Evolutionary conservation across 53 echinoderm and acorn worm genomes (phyloP).

Genomic region (Crossaster papposus): DNA sequence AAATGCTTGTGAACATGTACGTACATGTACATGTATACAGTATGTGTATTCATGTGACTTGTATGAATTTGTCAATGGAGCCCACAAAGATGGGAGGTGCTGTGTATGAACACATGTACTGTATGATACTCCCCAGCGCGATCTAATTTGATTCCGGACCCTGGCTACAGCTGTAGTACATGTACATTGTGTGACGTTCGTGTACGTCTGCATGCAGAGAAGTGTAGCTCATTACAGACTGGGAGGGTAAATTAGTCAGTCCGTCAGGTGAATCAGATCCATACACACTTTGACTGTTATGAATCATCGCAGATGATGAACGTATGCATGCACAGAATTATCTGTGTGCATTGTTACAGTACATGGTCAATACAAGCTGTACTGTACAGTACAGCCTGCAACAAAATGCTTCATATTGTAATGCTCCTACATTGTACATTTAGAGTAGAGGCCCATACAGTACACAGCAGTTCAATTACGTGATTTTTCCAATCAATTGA

Average conservation of each 20-base stretch:
- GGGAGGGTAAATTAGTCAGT: neutral
- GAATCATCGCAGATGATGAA: conserved; percentile 5
- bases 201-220: neutral
- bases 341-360: neutral
- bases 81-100: too few species aligned
- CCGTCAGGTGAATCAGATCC: conserved; percentile 8
- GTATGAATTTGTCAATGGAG: neutral
- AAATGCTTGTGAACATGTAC: too few species aligned
- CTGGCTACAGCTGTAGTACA: neutral
- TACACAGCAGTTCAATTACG: too few species aligned
- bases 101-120: too few species aligned
- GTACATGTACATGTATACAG: conserved; percentile 3
- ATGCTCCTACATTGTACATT: too few species aligned
- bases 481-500: too few species aligned
- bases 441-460: too few species aligned
- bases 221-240: neutral
- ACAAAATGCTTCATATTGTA: neutral
- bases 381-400: conserved; percentile 14
- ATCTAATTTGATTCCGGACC: neutral
- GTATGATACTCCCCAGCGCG: too few species aligned
- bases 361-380: neutral
- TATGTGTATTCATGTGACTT: neutral
- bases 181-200: neutral
- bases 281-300: neutral
- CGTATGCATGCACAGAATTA: neutral